Conservation (phyloP, 37 sponge, comb jelly and placozoan genomes). For the Hormiphora californensis region DNA sequence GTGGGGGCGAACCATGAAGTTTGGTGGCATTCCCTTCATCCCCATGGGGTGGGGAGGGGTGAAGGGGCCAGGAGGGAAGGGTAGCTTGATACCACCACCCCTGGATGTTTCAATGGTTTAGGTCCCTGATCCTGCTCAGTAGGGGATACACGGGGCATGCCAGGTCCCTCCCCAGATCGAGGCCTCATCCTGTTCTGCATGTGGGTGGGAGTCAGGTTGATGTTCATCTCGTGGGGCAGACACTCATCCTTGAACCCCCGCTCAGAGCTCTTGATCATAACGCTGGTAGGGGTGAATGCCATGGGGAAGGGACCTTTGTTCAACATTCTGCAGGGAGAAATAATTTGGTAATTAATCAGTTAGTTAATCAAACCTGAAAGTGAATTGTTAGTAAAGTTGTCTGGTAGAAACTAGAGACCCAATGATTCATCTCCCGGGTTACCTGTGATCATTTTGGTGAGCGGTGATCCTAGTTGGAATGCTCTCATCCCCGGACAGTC, state of each 20-base stretch:
- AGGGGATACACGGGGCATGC: no score
- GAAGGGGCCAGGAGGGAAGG: constrained; percentile 29
- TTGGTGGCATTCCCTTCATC: constrained; percentile 44
- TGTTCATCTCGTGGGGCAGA: no score
- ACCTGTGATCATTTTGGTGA: constrained; percentile 41
- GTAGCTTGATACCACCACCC: background rate
- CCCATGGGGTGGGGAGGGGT: no score
- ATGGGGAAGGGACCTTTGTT: constrained; percentile 56
- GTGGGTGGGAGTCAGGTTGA: constrained; percentile 54
- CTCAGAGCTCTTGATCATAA: constrained; percentile 46
- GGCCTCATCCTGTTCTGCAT: background rate
- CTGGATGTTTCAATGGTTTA: constrained; percentile 47
- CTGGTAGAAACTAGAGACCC: no score
- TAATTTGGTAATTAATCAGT: background rate
- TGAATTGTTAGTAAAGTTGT: no score
- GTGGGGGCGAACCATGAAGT: constrained; percentile 50
- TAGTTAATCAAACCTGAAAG: no score
- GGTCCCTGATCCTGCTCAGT: no score
- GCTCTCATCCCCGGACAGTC: constrained; percentile 41
- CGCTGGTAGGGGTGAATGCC: constrained; percentile 49
- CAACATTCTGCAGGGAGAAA: no score
- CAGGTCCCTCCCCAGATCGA: background rate
- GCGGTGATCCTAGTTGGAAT: constrained; percentile 41
- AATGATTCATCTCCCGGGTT: no score
- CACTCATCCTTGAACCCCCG: no score